phyloP scores from a whole-genome alignment of 2,113 vertebrate species.

The Sceloporus undulatus region DNA sequence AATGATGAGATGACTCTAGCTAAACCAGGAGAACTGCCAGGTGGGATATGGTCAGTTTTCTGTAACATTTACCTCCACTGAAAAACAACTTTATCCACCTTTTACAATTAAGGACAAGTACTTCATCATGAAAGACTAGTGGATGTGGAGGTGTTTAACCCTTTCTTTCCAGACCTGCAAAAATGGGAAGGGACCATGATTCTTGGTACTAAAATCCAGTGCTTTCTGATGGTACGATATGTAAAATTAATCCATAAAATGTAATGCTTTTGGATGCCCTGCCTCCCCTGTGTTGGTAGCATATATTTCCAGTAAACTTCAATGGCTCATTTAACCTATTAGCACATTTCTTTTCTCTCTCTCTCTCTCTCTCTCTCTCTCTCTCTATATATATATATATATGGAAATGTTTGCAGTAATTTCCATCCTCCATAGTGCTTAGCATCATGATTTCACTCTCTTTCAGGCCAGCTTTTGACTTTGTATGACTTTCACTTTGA shows the following conservation, averaged over 20 bases:
- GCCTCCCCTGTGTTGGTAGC: background rate
- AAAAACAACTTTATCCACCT: slow-evolving; percentile 10
- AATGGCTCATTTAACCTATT: background rate
- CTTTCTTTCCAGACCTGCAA: background rate
- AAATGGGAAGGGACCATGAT: too few species aligned
- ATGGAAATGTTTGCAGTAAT: too few species aligned
- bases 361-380: too few species aligned
- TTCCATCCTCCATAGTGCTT: too few species aligned
- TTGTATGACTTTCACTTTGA: slow-evolving; percentile 97
- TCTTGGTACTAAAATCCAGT: too few species aligned
- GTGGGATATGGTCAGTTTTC: slow-evolving; percentile 70
- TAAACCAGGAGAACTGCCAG: slow-evolving; percentile 89
- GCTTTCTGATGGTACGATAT: background rate
- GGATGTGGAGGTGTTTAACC: background rate
- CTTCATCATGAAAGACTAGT: too few species aligned
- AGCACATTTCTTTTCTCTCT: too few species aligned
- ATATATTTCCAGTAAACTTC: background rate
- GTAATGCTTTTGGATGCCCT: background rate
- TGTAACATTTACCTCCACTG: background rate
- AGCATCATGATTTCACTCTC: background rate
- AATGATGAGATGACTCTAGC: slow-evolving; percentile 78
- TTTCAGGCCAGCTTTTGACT: slow-evolving; percentile 87
- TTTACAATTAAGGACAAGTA: background rate
- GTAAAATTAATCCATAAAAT: background rate
- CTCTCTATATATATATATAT: too few species aligned